Percentiles rank a stretch among this genome's conserved stretches.
phyloP scores from a whole-genome alignment of 2,888 invertebrate species.

The Lepeophtheirus nordmannii region DNA sequence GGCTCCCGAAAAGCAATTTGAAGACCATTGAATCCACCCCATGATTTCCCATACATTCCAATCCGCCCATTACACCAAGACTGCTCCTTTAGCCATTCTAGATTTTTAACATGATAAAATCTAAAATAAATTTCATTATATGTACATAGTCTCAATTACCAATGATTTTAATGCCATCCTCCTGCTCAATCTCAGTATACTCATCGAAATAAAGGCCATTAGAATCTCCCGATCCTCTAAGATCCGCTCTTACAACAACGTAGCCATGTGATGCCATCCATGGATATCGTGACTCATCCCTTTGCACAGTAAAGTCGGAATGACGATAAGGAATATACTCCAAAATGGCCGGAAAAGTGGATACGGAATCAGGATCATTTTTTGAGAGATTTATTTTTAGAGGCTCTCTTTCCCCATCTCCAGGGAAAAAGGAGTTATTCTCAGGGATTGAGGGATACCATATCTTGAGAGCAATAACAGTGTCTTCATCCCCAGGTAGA shows the following conservation, averaged over 20 bases:
- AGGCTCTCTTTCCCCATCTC: too few relatives aligned
- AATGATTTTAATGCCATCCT: constrained; percentile 9
- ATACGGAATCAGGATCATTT: too few relatives aligned
- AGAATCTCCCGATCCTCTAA: constrained; percentile 17
- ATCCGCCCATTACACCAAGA: constrained; percentile 8
- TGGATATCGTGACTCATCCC: constrained; percentile 9
- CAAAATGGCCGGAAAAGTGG: neutral
- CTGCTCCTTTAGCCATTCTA: constrained; percentile 11
- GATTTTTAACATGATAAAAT: neutral
- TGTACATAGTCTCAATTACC: neutral
- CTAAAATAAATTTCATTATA: neutral
- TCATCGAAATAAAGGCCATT: constrained; percentile 18
- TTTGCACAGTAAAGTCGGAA: neutral
- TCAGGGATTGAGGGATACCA: neutral
- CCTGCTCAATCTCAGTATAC: neutral
- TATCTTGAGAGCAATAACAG: neutral
- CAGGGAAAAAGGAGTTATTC: too few relatives aligned
- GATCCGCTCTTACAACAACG: constrained; percentile 9
- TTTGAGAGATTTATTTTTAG: too few relatives aligned
- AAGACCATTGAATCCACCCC: constrained; percentile 21
- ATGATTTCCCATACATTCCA: constrained; percentile 18
- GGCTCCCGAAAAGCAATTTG: constrained; percentile 13
- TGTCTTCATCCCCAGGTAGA: neutral
- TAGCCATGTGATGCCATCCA: constrained; percentile 16
- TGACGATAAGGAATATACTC: constrained; percentile 14